Base-by-base conservation (phyloP, 2,113 vertebrate species). In the Nesogale talazaci region DNA sequence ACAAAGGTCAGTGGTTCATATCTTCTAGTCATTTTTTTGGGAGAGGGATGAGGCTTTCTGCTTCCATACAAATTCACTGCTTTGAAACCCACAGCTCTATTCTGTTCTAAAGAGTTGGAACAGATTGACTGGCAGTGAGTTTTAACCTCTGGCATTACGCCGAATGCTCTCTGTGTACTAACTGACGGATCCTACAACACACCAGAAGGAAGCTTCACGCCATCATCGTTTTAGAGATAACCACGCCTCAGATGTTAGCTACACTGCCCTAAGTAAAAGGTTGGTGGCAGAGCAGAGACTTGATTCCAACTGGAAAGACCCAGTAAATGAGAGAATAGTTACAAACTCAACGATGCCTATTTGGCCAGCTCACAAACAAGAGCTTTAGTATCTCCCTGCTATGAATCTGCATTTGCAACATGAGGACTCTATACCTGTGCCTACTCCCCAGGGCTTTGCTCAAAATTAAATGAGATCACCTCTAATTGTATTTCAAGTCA, bases 401-500 rank as follows among this genome's bases (percentile, higher is more conserved):
- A 1, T 4, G 31, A 20, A 20, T 27, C 79, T 12, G 34, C 46
- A 31, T 1, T 7, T 12, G 19, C 3, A 65, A 2, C 31, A 17
- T 0, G 19, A 34, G 57, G 57, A 61, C 2, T 15, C 14, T 3
- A n/a, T n/a, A 8, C 12, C 65, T 0, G 2, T 1, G 16, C 11
- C 42, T 0, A 0, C 6, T 20, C 31, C 77, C 22, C 2, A 1
- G 46, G 25, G 29, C 42, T 67, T 36, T 2, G 0, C 19, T 20
- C 46, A 74, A 3, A 27, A 70, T 12, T 1, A 11, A 16, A 16
- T 0, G 14, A 23, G 29, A 14, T 0, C 2, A 38, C 2, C 14
- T 23, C 22, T 0, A 0, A 0, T 31, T 0, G 6, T 1, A 12
- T 70, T 52, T 10, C 11, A 6, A 27, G 57, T 0, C 6, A 19